Conservation (phyloP, 2,113 vertebrate genomes). For the Megaleporinus macrocephalus region DNA sequence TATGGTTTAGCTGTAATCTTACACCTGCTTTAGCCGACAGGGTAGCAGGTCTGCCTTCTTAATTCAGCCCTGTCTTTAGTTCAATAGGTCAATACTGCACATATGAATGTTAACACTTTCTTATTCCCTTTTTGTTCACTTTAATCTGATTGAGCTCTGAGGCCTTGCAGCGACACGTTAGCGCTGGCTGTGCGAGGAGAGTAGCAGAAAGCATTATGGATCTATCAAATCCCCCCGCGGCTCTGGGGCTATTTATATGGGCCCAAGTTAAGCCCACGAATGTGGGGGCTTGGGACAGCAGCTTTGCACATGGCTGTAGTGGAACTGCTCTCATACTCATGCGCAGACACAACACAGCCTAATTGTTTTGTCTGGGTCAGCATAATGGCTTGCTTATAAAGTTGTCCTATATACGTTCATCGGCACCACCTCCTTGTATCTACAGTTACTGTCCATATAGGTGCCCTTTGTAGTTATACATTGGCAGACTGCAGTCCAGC, state of each 20-base stretch:
- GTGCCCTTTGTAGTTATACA: too few species aligned
- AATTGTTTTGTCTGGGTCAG: neutral
- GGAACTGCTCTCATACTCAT: neutral
- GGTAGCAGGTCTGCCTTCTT: conserved; percentile 14
- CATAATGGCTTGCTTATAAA: neutral
- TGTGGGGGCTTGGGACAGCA: conserved; percentile 53
- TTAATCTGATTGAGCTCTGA: conserved; percentile 33
- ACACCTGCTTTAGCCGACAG: conserved; percentile 35
- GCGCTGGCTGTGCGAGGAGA: conserved; percentile 36
- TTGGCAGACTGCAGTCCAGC: too few species aligned
- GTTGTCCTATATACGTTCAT: too few species aligned
- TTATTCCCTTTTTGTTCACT: conserved; percentile 17
- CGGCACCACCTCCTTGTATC: too few species aligned
- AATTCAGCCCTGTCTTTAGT: neutral
- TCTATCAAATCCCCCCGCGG: conserved; percentile 48
- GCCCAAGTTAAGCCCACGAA: conserved; percentile 63
- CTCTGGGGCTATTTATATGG: conserved; percentile 67
- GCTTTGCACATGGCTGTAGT: conserved; percentile 61
- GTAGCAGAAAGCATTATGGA: conserved; percentile 41
- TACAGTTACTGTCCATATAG: too few species aligned
- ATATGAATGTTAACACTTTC: neutral
- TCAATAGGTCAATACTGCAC: conserved; percentile 21
- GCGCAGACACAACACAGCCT: neutral
- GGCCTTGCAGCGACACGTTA: conserved; percentile 61
- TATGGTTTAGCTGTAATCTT: conserved; percentile 49